These are phyloP conservation scores for Exaiptasia diaphana DNA, from an alignment of 64 coral and sea anemone species.

Conservation along the genomic window DNA sequence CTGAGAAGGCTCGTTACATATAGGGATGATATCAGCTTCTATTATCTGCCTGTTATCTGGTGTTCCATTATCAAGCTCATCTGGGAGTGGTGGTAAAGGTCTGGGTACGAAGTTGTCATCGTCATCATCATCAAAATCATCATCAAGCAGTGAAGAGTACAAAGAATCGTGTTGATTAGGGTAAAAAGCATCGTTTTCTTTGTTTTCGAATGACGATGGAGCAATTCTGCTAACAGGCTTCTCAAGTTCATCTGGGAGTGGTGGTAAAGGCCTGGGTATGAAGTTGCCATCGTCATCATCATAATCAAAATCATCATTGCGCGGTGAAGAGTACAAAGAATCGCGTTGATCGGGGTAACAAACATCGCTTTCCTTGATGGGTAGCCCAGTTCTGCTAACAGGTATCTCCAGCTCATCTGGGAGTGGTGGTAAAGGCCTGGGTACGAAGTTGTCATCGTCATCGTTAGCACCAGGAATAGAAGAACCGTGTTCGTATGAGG, in stretches of 20 bases:
- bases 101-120: background rate
- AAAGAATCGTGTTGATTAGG: too few species aligned
- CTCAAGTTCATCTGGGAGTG: background rate
- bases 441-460: background rate
- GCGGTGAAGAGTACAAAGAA: too few species aligned
- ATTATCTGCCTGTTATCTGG: background rate
- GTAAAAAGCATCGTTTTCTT: too few species aligned
- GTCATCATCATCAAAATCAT: background rate
- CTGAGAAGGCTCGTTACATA: background rate
- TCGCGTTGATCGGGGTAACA: too few species aligned
- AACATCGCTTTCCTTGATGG: too few species aligned
- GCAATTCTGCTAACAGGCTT: too few species aligned
- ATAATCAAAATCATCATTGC: too few species aligned
- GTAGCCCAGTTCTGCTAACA: too few species aligned
- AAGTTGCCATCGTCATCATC: background rate
- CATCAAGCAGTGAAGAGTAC: too few species aligned
- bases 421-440: slow-evolving; percentile 29
- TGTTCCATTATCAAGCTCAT: background rate
- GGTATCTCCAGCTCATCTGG: background rate
- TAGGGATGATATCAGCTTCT: background rate
- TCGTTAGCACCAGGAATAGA: too few species aligned
- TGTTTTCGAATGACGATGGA: too few species aligned
- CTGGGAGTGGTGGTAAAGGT: slow-evolving; percentile 27
- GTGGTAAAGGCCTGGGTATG: slow-evolving; percentile 19
- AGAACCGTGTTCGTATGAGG: too few species aligned